Evolutionary conservation across 2,113 vertebrate species (phyloP).

Genomic region (Gymnarchus niloticus): DNA sequence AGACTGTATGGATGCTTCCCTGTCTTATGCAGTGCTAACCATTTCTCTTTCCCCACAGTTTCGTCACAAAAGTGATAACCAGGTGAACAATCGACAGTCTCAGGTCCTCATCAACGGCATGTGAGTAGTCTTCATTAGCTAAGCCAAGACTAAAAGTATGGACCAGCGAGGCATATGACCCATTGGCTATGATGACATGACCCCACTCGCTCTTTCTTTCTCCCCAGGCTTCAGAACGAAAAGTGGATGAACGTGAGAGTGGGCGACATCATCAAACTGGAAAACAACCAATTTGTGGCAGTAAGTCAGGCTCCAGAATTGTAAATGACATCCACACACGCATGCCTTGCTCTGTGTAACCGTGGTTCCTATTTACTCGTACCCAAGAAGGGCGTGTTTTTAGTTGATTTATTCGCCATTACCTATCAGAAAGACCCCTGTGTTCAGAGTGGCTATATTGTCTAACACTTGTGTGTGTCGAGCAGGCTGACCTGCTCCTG

Average conservation of each 20-base stretch:
- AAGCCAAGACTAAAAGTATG: no score
- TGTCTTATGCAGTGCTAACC: neutral
- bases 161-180: no score
- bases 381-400: no score
- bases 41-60: constrained; percentile 62
- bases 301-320: constrained; percentile 57
- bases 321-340: neutral
- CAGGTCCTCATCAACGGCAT: constrained; percentile 83
- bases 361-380: neutral
- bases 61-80: constrained; percentile 93
- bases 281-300: constrained; percentile 94
- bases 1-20: neutral
- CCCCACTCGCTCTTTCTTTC: neutral
- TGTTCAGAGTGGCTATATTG: neutral
- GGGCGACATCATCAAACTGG: constrained; percentile 90
- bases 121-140: constrained; percentile 64
- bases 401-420: neutral
- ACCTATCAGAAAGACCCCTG: neutral
- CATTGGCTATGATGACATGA: neutral
- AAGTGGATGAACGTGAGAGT: constrained; percentile 93
- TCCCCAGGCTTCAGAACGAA: constrained; percentile 75
- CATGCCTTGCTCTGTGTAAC: neutral
- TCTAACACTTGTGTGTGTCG: constrained; percentile 26
- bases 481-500: constrained; percentile 88
- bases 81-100: constrained; percentile 94